phyloP scores from a whole-genome alignment of 2,888 invertebrate genomes.

The Clostera curtula region DNA sequence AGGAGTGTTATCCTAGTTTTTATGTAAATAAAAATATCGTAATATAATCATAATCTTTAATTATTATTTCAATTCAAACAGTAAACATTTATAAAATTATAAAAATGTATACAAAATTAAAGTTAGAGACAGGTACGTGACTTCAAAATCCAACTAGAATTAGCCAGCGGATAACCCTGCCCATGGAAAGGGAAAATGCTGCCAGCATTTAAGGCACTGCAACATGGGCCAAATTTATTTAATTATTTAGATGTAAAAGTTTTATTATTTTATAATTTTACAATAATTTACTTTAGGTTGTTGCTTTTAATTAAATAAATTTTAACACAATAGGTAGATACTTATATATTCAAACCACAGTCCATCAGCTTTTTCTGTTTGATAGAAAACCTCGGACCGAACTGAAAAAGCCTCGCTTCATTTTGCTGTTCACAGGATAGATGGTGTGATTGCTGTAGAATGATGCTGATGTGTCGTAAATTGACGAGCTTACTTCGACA shows the following conservation, averaged over 20 bases:
- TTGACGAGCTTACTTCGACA: constrained; percentile 49
- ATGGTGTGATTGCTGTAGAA: constrained; percentile 57
- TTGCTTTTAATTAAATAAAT: no score
- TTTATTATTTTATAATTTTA: no score
- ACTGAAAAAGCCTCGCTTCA: constrained; percentile 50
- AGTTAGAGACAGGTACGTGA: no score
- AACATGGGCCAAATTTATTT: no score
- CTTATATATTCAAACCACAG: constrained; percentile 10
- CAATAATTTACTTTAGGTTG: no score
- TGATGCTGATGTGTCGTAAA: constrained; percentile 58
- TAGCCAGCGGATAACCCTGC: no score
- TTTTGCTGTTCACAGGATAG: constrained; percentile 36
- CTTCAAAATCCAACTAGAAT: no score
- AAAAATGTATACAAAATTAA: neutral
- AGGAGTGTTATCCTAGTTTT: no score
- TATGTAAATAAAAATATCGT: neutral
- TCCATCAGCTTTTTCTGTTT: constrained; percentile 32
- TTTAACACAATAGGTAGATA: no score
- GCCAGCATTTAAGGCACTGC: no score
- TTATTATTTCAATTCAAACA: constrained; percentile 7
- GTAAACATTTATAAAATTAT: constrained; percentile 5
- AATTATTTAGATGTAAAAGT: no score
- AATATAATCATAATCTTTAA: neutral
- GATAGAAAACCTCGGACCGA: constrained; percentile 50
- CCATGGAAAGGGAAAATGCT: no score